These are phyloP conservation scores for Adelosebastes latens DNA, from an alignment of 2,797 vertebrate species.

Conservation along the genomic window DNA sequence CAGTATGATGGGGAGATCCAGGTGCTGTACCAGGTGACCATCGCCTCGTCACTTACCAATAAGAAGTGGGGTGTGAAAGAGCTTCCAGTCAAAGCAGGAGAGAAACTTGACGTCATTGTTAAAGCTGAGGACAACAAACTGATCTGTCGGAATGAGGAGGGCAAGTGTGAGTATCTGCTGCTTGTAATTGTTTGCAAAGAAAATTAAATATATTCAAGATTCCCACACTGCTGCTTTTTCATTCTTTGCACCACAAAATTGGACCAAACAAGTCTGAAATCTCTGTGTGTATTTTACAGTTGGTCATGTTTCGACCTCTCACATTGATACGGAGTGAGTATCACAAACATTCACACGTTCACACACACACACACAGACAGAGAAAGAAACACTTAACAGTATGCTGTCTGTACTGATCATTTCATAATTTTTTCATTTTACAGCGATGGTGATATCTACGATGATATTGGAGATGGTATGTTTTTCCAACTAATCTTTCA, in stretches of 20 bases:
- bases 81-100: slow-evolving; percentile 87
- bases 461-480: slow-evolving; percentile 93
- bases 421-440: slow-evolving; percentile 7
- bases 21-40: slow-evolving; percentile 86
- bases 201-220: neutral
- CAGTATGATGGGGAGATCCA: slow-evolving; percentile 93
- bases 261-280: neutral
- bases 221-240: neutral
- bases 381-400: neutral
- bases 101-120: slow-evolving; percentile 89
- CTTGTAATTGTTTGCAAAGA: neutral
- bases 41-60: slow-evolving; percentile 68
- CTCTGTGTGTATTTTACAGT: slow-evolving; percentile 79
- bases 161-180: slow-evolving; percentile 90
- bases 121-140: slow-evolving; percentile 86
- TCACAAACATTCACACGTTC: slow-evolving; percentile 6
- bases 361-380: neutral
- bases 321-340: slow-evolving; percentile 89
- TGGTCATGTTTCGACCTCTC: slow-evolving; percentile 88
- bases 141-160: slow-evolving; percentile 92
- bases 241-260: neutral
- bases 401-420: neutral
- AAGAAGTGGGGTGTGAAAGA: slow-evolving; percentile 89
- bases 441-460: slow-evolving; percentile 94
- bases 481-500: slow-evolving; percentile 15